Base-by-base conservation (phyloP, 2,113 vertebrate species). In the Ciconia maguari region DNA sequence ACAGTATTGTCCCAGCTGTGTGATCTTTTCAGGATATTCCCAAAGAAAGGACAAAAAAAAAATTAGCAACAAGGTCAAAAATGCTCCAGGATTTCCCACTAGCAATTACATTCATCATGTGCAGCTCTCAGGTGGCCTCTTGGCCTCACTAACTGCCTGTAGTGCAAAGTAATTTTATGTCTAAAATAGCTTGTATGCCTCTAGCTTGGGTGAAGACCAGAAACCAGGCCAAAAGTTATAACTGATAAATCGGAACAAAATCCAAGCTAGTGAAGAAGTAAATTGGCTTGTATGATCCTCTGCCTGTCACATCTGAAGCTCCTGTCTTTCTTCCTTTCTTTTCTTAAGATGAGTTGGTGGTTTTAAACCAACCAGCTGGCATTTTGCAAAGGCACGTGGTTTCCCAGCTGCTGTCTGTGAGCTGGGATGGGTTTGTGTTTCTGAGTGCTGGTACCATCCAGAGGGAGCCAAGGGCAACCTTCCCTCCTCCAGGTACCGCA, bases 71-170 rank as follows among this genome's bases (percentile, higher is more conserved):
- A 90, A 85, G 75, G 90, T 90, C 85, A 86, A 65, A 96, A 90
- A 52, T 20, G 18, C 58, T 86, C 58, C 70, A 92, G 85, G 79
- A 90, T 94, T 95, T 90, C 79, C 85, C 75, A 49, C 24, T 57
- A 88, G 79, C 82, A 88, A 77, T 92, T 95, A 72, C 57, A 72
- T 93, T 94, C 32, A 92, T 97, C 85, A 83, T 42, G 8, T 57
- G 26, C 41, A 41, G 32, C 49, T 94, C 90, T 93, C 66, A 55
- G n/a, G 85, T 87, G 90, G 52, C 61, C 81, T 92, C 66, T 82
- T 90, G 88, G 62, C 70, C 54, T 95, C 83, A n/a, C 54, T 94
- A 95, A 94, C 92, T 96, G 83, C 75, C 83, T 90, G 14, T 61
- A 92, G 54, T 77, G 83, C 66, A 78, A 90, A 88, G 46, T 69